These are phyloP conservation scores for Eulithis testata DNA, from an alignment of 2,888 invertebrate genomes.

Conservation along the genomic window DNA sequence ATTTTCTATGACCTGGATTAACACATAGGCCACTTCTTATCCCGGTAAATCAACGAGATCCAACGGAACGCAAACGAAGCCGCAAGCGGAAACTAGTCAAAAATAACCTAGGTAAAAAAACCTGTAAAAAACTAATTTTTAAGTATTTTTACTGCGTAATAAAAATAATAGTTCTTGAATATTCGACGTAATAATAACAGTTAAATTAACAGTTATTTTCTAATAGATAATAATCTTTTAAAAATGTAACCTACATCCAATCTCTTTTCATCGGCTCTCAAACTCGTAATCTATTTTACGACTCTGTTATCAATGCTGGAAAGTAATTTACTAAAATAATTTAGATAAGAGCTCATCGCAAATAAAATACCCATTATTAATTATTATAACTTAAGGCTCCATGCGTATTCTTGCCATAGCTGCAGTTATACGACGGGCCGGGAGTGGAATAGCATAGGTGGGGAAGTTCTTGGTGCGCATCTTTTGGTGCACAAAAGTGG, in stretches of 20 bases:
- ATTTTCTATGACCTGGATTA: no score
- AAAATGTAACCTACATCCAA: slow-evolving; percentile 24
- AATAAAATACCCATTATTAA: neutral
- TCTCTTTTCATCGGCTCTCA: slow-evolving; percentile 23
- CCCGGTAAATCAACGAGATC: no score
- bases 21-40: no score
- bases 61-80: no score
- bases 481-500: no score
- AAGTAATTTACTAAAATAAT: slow-evolving; percentile 4
- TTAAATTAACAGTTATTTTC: slow-evolving; percentile 24
- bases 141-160: neutral
- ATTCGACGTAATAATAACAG: slow-evolving; percentile 11
- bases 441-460: no score
- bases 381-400: neutral
- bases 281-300: slow-evolving; percentile 37
- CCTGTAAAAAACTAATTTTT: neutral
- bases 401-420: no score
- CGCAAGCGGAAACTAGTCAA: no score
- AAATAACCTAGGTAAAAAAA: no score
- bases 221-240: slow-evolving; percentile 16
- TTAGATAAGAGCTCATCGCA: slow-evolving; percentile 8
- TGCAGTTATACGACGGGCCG: no score
- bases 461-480: no score
- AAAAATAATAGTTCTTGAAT: slow-evolving; percentile 3
- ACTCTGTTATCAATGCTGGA: slow-evolving; percentile 32